phyloP scores from a whole-genome alignment of 2,888 invertebrate species.

The Lypha dubia region DNA sequence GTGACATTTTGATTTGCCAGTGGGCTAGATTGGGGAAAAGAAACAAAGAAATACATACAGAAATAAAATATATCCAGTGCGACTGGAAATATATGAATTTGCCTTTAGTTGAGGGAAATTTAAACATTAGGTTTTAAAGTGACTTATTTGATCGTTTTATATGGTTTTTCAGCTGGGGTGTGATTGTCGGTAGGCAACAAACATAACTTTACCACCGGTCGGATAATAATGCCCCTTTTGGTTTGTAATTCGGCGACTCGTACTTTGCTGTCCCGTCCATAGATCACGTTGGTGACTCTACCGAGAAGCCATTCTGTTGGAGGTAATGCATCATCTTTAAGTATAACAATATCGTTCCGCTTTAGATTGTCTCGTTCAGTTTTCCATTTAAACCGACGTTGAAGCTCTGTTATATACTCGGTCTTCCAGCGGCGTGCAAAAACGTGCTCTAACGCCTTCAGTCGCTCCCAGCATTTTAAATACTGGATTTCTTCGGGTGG shows the following conservation, averaged over 20 bases:
- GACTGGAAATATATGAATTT: no score
- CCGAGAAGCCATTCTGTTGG: constrained; percentile 41
- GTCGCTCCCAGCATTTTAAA: background rate
- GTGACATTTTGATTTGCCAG: no score
- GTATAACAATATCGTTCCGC: constrained; percentile 8
- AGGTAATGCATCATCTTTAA: constrained; percentile 42
- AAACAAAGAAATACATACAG: no score
- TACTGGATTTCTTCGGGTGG: background rate
- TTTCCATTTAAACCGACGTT: background rate
- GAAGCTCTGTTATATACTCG: constrained; percentile 7
- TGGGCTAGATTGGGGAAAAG: no score
- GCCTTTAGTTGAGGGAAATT: no score
- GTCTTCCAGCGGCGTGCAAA: constrained; percentile 1
- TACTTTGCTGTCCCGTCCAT: constrained; percentile 22
- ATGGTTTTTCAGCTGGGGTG: no score
- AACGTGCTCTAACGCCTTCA: background rate
- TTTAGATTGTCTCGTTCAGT: background rate
- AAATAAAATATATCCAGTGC: no score
- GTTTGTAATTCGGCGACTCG: background rate
- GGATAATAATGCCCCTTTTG: no score
- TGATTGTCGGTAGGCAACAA: no score
- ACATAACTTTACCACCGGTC: no score
- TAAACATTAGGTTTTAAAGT: no score
- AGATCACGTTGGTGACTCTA: constrained; percentile 15
- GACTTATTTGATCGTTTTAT: no score